These are phyloP conservation scores for Ameiurus melas DNA, from an alignment of 2,113 vertebrate genomes.

Conservation along the genomic window DNA sequence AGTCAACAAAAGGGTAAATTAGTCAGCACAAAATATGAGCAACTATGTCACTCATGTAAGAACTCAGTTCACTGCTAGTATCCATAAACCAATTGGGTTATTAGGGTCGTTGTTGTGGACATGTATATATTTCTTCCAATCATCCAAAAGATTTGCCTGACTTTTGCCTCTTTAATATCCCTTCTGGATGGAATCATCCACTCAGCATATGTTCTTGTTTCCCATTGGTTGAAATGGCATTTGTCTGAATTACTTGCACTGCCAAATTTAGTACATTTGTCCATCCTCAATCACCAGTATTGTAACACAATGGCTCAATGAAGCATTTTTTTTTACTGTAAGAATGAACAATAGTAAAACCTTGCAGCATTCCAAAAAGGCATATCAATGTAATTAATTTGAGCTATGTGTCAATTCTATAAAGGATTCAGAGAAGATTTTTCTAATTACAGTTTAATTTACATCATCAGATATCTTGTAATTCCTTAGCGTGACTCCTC, in stretches of 20 bases:
- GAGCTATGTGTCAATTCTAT: background rate
- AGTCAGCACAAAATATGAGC: background rate
- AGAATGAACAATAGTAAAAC: background rate
- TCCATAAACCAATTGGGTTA: background rate
- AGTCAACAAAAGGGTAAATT: background rate
- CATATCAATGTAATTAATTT: background rate
- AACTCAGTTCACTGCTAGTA: background rate
- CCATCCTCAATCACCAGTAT: background rate
- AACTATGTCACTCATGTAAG: background rate
- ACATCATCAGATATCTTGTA: background rate
- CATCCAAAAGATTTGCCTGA: background rate
- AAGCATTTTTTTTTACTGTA: background rate
- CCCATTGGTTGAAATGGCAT: background rate
- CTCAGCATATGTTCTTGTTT: background rate
- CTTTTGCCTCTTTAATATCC: background rate
- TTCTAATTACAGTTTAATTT: background rate
- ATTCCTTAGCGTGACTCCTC: background rate
- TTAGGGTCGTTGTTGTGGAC: background rate
- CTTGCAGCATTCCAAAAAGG: background rate
- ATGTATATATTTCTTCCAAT: background rate
- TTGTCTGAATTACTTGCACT: background rate
- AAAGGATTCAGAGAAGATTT: background rate
- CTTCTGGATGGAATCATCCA: background rate
- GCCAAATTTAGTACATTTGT: background rate
- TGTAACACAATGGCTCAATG: background rate